A percentile compares a stretch with the other conserved stretches of the same genome.
phyloP scores from a whole-genome alignment of 2,797 vertebrate species.

The Gallinago nigripennis region DNA sequence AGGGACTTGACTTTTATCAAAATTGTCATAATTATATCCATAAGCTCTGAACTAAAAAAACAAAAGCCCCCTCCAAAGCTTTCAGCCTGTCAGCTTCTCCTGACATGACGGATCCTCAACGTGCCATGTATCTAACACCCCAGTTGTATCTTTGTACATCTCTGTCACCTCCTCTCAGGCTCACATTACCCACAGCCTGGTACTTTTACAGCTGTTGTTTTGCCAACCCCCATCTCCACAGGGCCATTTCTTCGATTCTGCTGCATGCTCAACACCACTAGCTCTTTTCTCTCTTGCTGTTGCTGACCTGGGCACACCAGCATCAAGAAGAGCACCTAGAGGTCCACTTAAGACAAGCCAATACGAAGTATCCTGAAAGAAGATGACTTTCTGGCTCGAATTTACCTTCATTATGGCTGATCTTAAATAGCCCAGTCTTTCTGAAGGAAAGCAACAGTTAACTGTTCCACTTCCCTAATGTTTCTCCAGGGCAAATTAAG shows the following conservation, averaged over 20 bases:
- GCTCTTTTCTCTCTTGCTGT: neutral
- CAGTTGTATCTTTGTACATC: constrained; percentile 47
- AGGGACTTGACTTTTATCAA: constrained; percentile 15
- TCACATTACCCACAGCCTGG: constrained; percentile 35
- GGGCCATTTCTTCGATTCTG: neutral
- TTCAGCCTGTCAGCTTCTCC: constrained; percentile 44
- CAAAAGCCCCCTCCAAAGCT: neutral
- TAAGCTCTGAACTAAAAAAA: neutral
- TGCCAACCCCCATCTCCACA: neutral
- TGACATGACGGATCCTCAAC: constrained; percentile 29
- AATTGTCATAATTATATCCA: constrained; percentile 26
- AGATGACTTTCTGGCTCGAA: neutral
- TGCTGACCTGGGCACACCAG: neutral
- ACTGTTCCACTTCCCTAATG: neutral
- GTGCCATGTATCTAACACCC: constrained; percentile 37
- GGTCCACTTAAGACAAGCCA: neutral
- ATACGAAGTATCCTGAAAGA: neutral
- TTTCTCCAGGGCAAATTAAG: neutral
- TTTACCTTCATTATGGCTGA: neutral
- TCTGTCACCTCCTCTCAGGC: constrained; percentile 53
- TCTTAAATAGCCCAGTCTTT: neutral
- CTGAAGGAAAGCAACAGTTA: neutral
- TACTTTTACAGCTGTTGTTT: neutral
- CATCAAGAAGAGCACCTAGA: neutral
- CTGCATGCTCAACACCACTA: neutral